Evolutionary conservation across 2,888 invertebrate species (phyloP).

Genomic region (Aspidapion aeneum): DNA sequence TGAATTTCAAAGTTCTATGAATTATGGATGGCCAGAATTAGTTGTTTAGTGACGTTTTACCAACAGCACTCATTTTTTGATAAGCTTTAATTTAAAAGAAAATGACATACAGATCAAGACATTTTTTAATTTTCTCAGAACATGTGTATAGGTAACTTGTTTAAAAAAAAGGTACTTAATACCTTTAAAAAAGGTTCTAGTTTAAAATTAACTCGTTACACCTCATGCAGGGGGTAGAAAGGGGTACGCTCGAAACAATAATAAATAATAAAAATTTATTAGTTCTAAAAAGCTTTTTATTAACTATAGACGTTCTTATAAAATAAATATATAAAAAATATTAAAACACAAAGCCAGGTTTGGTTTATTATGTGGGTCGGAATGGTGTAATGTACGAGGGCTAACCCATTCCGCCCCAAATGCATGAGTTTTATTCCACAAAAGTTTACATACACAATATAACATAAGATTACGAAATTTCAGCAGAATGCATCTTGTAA

Average conservation of each 20-base stretch:
- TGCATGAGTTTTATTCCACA: not conserved
- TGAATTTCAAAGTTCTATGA: too few relatives aligned
- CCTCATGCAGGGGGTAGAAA: not conserved
- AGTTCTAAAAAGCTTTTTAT: not conserved
- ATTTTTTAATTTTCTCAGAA: too few relatives aligned
- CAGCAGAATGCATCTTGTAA: not conserved
- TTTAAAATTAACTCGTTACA: not conserved
- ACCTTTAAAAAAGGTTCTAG: slow-evolving; percentile 2
- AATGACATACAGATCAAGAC: too few relatives aligned
- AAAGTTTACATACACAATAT: not conserved
- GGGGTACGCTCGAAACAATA: not conserved
- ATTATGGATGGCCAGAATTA: too few relatives aligned
- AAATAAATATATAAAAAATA: not conserved
- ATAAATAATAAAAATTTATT: not conserved
- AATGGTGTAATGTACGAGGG: not conserved
- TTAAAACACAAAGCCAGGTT: not conserved
- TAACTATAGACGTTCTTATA: not conserved
- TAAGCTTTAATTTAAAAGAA: too few relatives aligned
- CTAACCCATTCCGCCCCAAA: not conserved
- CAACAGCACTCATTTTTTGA: too few relatives aligned
- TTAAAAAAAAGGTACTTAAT: too few relatives aligned
- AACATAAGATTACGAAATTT: not conserved
- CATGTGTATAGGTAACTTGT: too few relatives aligned
- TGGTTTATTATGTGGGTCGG: not conserved
- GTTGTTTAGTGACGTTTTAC: too few relatives aligned